A percentile compares a stretch with the other conserved stretches of the same genome.
These are phyloP conservation scores for Syngnathus acus DNA, from an alignment of 2,797 vertebrate species.

Conservation along the genomic window DNA sequence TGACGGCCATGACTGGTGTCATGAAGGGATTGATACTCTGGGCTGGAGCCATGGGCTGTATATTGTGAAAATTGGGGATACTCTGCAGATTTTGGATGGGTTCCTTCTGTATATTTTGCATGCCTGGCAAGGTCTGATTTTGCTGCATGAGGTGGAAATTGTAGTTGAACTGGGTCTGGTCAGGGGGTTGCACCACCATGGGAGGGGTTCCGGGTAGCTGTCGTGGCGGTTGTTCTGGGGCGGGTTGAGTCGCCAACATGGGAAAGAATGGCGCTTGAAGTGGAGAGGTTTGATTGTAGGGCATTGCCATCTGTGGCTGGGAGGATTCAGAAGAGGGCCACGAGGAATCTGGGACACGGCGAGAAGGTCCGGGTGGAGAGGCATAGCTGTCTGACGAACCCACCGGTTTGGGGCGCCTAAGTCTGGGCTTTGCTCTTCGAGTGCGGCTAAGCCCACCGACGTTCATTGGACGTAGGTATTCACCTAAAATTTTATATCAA, in stretches of 20 bases:
- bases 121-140: conserved; percentile 36
- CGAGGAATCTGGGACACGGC: conserved; percentile 44
- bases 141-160: conserved; percentile 49
- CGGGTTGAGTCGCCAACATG: conserved; percentile 29
- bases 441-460: conserved; percentile 57
- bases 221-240: conserved; percentile 24
- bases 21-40: conserved; percentile 58
- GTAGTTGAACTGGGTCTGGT: conserved; percentile 45
- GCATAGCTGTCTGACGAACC: conserved; percentile 59
- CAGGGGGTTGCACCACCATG: conserved; percentile 38
- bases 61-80: conserved; percentile 33
- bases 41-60: conserved; percentile 37
- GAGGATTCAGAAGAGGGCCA: conserved; percentile 66
- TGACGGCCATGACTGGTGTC: conserved; percentile 66
- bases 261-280: conserved; percentile 48
- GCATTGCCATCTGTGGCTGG: conserved; percentile 39
- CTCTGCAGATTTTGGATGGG: conserved; percentile 41
- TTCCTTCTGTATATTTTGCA: conserved; percentile 44
- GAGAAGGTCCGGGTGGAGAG: conserved; percentile 40
- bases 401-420: conserved; percentile 70
- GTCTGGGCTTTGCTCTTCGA: conserved; percentile 66
- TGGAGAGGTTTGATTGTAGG: conserved; percentile 52
- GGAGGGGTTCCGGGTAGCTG: conserved; percentile 36
- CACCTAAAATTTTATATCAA: conserved; percentile 45
- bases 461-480: conserved; percentile 47